Conservation (phyloP, 2,888 invertebrate species). For the Xanthorhoe spadicearia region DNA sequence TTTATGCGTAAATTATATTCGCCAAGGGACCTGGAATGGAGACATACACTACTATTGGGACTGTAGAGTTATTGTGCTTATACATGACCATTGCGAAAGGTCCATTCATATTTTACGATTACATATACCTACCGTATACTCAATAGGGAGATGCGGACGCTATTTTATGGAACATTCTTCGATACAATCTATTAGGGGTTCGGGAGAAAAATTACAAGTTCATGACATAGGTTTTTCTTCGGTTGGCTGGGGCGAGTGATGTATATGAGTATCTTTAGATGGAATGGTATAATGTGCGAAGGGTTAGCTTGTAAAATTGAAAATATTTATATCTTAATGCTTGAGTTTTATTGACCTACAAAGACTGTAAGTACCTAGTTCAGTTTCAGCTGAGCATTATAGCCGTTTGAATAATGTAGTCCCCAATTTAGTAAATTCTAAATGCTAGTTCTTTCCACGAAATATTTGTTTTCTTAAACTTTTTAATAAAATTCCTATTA, state of each 20-base stretch:
- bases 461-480: neutral
- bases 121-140: slow-evolving; percentile 57
- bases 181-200: slow-evolving; percentile 61
- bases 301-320: neutral
- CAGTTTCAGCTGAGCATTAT: neutral
- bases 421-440: neutral
- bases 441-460: neutral
- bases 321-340: neutral
- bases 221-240: slow-evolving; percentile 61
- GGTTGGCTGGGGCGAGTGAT: slow-evolving; percentile 40
- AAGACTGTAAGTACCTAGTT: neutral
- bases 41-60: slow-evolving; percentile 79
- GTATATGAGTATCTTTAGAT: slow-evolving; percentile 20
- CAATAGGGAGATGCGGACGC: slow-evolving; percentile 55
- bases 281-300: slow-evolving; percentile 12
- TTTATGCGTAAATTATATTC: slow-evolving; percentile 81
- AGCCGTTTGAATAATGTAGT: neutral
- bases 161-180: slow-evolving; percentile 54
- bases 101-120: slow-evolving; percentile 76
- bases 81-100: slow-evolving; percentile 61
- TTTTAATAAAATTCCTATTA: neutral
- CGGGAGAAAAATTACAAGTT: slow-evolving; percentile 62
- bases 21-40: slow-evolving; percentile 76
- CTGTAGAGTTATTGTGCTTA: slow-evolving; percentile 67
- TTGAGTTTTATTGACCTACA: neutral